A percentile compares a stretch with the other conserved stretches of the same genome.
Evolutionary conservation across 2,113 vertebrate genomes (phyloP).

Genomic region (Raja brachyura): DNA sequence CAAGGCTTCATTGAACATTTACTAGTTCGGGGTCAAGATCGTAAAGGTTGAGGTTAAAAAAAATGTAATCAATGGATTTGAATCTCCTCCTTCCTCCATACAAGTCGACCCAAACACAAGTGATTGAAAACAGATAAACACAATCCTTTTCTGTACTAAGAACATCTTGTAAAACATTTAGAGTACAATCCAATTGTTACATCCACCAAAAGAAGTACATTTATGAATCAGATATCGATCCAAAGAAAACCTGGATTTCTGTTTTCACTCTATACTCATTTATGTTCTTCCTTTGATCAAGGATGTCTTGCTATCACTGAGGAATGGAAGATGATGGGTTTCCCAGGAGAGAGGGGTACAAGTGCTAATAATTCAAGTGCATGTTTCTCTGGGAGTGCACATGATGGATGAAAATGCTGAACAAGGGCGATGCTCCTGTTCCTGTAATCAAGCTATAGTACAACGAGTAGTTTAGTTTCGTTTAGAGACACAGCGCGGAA

Average conservation of each 20-base stretch:
- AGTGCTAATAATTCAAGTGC: too few species aligned
- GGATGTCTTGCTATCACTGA: too few species aligned
- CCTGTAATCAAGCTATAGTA: too few species aligned
- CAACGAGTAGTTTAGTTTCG: too few species aligned
- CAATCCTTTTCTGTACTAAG: neutral
- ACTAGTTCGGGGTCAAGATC: neutral
- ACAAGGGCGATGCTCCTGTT: too few species aligned
- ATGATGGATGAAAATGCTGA: too few species aligned
- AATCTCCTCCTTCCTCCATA: neutral
- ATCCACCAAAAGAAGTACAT: neutral
- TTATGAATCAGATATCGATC: neutral
- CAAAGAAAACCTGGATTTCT: neutral
- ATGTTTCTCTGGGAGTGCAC: too few species aligned
- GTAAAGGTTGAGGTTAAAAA: neutral
- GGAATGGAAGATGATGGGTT: too few species aligned
- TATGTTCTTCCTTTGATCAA: too few species aligned
- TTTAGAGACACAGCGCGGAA: too few species aligned
- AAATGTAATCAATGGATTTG: neutral
- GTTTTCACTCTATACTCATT: neutral
- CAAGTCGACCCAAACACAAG: neutral
- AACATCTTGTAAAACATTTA: neutral
- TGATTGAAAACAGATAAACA: neutral
- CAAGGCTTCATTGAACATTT: neutral
- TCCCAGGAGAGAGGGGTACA: too few species aligned
- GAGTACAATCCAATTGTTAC: neutral